phyloP scores from a whole-genome alignment of 2,113 vertebrate species.

The Perca flavescens region DNA sequence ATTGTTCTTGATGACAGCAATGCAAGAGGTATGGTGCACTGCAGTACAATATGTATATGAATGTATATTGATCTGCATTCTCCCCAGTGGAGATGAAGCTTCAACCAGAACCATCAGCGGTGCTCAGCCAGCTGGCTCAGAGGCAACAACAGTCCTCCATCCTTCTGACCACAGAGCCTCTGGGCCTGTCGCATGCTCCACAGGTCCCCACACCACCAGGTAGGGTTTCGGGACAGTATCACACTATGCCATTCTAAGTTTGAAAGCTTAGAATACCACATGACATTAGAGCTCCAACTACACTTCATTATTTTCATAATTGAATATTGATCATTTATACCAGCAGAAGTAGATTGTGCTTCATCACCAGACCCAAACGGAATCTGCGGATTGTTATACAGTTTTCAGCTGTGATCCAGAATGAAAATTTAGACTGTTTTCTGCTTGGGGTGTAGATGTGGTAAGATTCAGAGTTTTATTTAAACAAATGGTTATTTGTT shows the following conservation, averaged over 20 bases:
- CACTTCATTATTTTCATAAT: neutral
- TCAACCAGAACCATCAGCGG: slow-evolving; percentile 95
- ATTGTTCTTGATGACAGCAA: neutral
- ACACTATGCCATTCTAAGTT: neutral
- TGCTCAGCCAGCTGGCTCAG: slow-evolving; percentile 94
- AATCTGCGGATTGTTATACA: too few species aligned
- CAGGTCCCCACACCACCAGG: slow-evolving; percentile 81
- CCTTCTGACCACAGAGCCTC: slow-evolving; percentile 67
- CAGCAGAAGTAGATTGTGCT: neutral
- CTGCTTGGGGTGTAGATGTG: too few species aligned
- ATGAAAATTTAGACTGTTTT: too few species aligned
- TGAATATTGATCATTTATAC: neutral
- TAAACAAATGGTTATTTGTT: too few species aligned
- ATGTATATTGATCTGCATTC: neutral
- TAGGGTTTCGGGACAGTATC: slow-evolving; percentile 26
- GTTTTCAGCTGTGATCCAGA: too few species aligned
- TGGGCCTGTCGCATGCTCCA: slow-evolving; percentile 66
- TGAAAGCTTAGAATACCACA: neutral
- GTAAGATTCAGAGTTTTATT: too few species aligned
- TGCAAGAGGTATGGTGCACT: neutral
- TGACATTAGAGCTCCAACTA: neutral
- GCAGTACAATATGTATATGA: neutral
- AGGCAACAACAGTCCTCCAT: slow-evolving; percentile 86
- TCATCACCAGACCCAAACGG: neutral
- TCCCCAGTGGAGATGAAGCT: slow-evolving; percentile 90